Base-by-base conservation (phyloP, 2,888 invertebrate genomes). In the Sarcophaga caerulescens region DNA sequence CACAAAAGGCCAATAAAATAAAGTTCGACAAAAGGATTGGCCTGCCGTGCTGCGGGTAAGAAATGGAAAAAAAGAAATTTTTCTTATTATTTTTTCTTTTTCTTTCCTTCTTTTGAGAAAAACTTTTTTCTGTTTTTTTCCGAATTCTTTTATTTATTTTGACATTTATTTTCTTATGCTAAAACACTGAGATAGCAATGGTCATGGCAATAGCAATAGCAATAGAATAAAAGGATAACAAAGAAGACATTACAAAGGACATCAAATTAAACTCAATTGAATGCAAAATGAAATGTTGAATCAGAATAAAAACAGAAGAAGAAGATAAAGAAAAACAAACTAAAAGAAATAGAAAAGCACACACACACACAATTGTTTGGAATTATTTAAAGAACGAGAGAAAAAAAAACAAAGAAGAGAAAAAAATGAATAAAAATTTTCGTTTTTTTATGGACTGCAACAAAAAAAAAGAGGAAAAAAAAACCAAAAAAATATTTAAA, bases 1-100 rank as follows among this genome's bases (percentile, higher is more conserved):
- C n/a, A n/a, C n/a, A n/a, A n/a, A n/a, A 69, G 68, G 68, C 60
- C 77, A 60, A 77, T 77, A 77, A 77, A 77, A 77, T 19, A n/a
- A 45, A 77, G 69, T 77, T 77, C 69, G 21, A 68, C 68, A 77
- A 77, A 77, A 77, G 44, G 47, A n/a, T 44, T 17, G 19, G 10
- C 35, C 35, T 35, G 35, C 1, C 35, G 10, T 35, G 10, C 35
- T 35, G 8, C 35, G 35, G 35, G 35, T 8, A 35, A 35, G 8
- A 35, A 35, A 35, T 35, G 35, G 2, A 76, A 44, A 8, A 52
- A 63, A 23, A 19, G 10, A n/a, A 11, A 19, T 35, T 17, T 35
- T n/a, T 44, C 1, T 1, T n/a, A 0, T 25, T 65, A n/a, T 65
- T 60, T 23, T 62, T 23, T 23, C 23, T 21, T n/a, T 60, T 2